phyloP scores from a whole-genome alignment of 2,797 vertebrate species.

The Craterocephalus amniculus region DNA sequence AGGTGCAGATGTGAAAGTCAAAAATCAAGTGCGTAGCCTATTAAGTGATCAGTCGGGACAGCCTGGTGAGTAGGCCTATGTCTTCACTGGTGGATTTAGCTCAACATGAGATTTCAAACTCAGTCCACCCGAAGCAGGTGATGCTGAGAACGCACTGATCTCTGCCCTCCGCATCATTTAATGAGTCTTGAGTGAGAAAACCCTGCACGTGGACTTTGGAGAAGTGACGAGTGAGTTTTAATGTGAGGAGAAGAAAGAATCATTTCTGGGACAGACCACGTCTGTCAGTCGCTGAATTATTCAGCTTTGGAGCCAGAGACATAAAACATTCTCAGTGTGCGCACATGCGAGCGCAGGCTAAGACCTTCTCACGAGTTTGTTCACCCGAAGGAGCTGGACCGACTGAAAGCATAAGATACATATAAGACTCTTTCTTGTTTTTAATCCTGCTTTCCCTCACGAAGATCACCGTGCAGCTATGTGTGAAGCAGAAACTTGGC shows the following conservation, averaged over 20 bases:
- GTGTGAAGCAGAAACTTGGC: background rate
- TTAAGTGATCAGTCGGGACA: background rate
- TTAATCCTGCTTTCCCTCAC: conserved; percentile 1
- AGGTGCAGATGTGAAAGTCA: background rate
- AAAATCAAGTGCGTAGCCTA: background rate
- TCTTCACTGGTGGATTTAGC: background rate
- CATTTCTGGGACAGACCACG: conserved; percentile 35
- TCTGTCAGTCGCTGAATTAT: conserved; percentile 67
- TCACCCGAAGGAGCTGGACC: conserved; percentile 21
- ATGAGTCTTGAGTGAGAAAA: conserved; percentile 2
- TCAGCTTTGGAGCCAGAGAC: conserved; percentile 59
- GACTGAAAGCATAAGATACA: conserved; percentile 16
- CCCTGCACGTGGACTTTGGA: conserved; percentile 4
- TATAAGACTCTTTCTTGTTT: conserved; percentile 8
- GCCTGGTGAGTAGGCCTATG: background rate
- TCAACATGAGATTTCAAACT: conserved; percentile 36
- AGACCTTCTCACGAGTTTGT: conserved; percentile 31
- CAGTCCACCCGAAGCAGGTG: conserved; percentile 28
- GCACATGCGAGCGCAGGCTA: conserved; percentile 19
- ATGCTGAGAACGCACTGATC: conserved; percentile 23
- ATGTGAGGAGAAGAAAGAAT: conserved; percentile 37
- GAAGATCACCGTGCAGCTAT: background rate
- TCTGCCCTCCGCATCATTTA: conserved; percentile 12
- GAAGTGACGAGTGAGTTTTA: conserved; percentile 15
- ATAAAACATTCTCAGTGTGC: conserved; percentile 45